phyloP scores from a whole-genome alignment of 1,140 invertebrate genomes.

The Alviniconcha marisindica region DNA sequence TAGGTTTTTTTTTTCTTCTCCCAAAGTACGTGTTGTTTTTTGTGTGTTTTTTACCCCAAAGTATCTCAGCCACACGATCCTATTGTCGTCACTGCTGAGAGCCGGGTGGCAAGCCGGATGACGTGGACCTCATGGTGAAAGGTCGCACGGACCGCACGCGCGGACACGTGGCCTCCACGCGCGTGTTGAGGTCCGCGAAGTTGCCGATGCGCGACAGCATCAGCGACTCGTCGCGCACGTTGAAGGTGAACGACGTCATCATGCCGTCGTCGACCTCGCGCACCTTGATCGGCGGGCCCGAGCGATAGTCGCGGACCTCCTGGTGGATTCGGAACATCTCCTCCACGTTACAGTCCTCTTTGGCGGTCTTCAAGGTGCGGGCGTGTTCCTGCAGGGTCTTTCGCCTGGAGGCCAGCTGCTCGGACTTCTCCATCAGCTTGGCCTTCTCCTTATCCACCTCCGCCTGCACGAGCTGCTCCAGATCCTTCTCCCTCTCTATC shows the following conservation, averaged over 20 bases:
- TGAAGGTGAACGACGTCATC: conserved; percentile 60
- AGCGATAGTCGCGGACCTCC: conserved; percentile 48
- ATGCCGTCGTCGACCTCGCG: conserved; percentile 59
- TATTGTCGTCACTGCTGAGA: no score
- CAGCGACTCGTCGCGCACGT: conserved; percentile 51
- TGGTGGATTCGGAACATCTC: conserved; percentile 59
- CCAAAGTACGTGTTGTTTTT: no score
- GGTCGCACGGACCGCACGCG: conserved; percentile 28
- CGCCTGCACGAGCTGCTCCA: conserved; percentile 52
- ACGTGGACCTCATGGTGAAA: conserved; percentile 18
- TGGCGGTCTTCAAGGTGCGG: conserved; percentile 46
- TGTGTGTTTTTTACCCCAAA: no score
- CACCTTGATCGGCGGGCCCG: conserved; percentile 48
- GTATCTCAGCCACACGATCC: no score
- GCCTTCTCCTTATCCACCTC: conserved; percentile 57
- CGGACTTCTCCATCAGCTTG: conserved; percentile 55
- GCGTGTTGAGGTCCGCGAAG: conserved; percentile 56
- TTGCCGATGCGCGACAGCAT: conserved; percentile 54
- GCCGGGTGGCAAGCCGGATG: background rate
- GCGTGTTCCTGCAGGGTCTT: conserved; percentile 44
- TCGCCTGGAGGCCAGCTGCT: conserved; percentile 45
- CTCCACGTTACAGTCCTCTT: conserved; percentile 57
- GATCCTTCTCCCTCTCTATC: conserved; percentile 57
- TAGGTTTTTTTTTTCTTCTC: no score
- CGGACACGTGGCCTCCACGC: conserved; percentile 49